phyloP scores from a whole-genome alignment of 2,113 vertebrate species.

The Vulpes vulpes region DNA sequence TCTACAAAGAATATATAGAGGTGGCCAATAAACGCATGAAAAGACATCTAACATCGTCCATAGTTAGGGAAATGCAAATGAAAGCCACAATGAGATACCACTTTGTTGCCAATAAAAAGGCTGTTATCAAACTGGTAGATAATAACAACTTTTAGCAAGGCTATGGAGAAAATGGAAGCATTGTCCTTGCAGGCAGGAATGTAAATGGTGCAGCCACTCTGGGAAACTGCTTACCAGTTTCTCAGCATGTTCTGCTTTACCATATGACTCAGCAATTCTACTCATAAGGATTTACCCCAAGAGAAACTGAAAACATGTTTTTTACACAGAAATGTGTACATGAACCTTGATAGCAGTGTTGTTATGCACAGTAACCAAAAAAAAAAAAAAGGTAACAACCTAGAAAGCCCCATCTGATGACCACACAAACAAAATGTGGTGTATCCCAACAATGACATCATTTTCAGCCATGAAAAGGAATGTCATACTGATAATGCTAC shows the following conservation, averaged over 20 bases:
- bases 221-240: neutral
- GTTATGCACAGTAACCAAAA: neutral
- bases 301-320: neutral
- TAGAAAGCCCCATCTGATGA: neutral
- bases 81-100: neutral
- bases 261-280: neutral
- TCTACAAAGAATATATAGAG: neutral
- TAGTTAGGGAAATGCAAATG: neutral
- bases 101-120: neutral
- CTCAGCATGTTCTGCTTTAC: neutral
- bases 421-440: neutral
- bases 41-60: neutral
- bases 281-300: neutral
- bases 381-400: neutral
- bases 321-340: neutral
- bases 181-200: neutral
- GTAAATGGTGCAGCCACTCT: neutral
- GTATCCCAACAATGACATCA: neutral
- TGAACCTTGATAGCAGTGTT: neutral
- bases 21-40: neutral
- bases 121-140: neutral
- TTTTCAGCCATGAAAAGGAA: neutral
- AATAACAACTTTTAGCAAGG: neutral
- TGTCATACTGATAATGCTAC: neutral
- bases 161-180: neutral